phyloP scores from a whole-genome alignment of 2,888 invertebrate genomes.

The Ennomos quercinarius region DNA sequence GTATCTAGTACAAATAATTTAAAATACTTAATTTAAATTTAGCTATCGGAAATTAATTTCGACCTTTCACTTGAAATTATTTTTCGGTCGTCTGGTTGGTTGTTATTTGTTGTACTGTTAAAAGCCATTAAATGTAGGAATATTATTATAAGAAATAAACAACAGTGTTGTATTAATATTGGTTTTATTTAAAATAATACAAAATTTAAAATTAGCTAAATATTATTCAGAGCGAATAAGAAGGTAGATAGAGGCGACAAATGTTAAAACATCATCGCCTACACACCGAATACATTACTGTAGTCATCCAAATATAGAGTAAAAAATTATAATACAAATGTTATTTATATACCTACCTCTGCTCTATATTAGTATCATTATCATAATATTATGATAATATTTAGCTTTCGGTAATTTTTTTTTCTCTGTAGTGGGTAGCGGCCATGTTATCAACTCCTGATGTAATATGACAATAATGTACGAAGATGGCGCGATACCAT shows the following conservation, averaged over 20 bases:
- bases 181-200: slow-evolving; percentile 9
- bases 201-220: too few species aligned
- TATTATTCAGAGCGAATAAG: background rate
- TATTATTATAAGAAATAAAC: slow-evolving; percentile 7
- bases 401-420: too few species aligned
- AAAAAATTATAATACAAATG: too few species aligned
- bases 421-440: too few species aligned
- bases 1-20: slow-evolving; percentile 22
- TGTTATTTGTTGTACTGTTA: slow-evolving; percentile 1
- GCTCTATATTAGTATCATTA: too few species aligned
- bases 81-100: slow-evolving; percentile 56
- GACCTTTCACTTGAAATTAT: slow-evolving; percentile 71
- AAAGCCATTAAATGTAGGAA: background rate
- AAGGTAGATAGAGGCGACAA: slow-evolving; percentile 16
- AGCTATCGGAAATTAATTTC: slow-evolving; percentile 67
- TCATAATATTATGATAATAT: too few species aligned
- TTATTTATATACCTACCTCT: too few species aligned
- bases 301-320: background rate
- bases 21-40: slow-evolving; percentile 11
- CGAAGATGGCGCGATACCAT: too few species aligned
- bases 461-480: too few species aligned
- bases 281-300: background rate
- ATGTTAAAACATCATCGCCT: slow-evolving; percentile 13
- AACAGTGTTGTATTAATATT: background rate
- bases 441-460: too few species aligned